phyloP scores from a whole-genome alignment of 2,797 vertebrate species.

The Octomys mimax region DNA sequence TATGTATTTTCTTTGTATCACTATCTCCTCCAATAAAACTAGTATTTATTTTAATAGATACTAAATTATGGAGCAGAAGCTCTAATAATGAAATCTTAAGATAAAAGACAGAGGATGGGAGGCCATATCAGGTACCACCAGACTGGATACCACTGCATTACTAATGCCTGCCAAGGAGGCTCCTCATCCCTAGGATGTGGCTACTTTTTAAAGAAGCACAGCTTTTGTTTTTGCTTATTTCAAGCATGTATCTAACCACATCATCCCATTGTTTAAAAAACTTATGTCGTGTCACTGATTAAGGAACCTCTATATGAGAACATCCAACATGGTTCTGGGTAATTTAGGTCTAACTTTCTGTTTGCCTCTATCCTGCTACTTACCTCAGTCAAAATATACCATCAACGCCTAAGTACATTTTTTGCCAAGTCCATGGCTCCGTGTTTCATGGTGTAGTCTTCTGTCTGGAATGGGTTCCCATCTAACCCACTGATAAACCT shows the following conservation, averaged over 20 bases:
- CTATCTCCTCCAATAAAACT: not conserved
- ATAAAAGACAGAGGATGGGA: not conserved
- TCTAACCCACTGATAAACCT: not conserved
- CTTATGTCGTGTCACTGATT: not conserved
- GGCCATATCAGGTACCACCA: not conserved
- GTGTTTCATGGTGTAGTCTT: not conserved
- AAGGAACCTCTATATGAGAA: not conserved
- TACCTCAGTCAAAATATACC: not conserved
- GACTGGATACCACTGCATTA: not conserved
- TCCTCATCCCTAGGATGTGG: not conserved
- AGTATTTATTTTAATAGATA: constrained; percentile 54
- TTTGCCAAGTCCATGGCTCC: not conserved
- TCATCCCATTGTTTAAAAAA: not conserved
- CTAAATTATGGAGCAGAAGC: constrained; percentile 26
- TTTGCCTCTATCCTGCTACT: not conserved
- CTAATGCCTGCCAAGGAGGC: not conserved
- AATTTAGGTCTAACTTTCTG: not conserved
- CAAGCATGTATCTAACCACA: not conserved
- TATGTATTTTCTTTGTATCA: not conserved
- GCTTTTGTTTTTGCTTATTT: not conserved
- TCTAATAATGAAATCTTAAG: constrained; percentile 17
- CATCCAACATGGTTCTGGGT: not conserved
- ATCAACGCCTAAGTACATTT: not conserved
- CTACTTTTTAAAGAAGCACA: constrained; percentile 17
- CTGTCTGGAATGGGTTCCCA: not conserved